Base-by-base conservation (phyloP, 2,888 invertebrate genomes). In the Dolichopus griseipennis region DNA sequence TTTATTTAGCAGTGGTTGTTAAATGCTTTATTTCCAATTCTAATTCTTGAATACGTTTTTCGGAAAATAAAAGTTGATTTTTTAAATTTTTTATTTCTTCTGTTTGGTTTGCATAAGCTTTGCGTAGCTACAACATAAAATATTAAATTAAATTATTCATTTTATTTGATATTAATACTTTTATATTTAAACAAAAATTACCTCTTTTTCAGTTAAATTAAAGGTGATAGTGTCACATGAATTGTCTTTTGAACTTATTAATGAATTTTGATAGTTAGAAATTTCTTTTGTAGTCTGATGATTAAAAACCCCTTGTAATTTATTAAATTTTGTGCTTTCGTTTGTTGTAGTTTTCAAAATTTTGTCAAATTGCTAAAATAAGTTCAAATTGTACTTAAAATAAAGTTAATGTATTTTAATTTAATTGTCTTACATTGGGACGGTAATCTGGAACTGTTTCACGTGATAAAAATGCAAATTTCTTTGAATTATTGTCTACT, bases 401-500 rank as follows among this genome's bases (percentile, higher is more conserved):
- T 27, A 27, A 27, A 27, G 27, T 27, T 27, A n/a, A n/a, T n/a
- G n/a, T n/a, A n/a, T n/a, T 27, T 27, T 27, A 2, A 41, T 41
- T 41, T 41, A 12, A 41, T 41, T 41, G 8, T 41, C 8, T 18
- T 52, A 18, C 52, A n/a, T 52, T 52, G 27, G 91, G 88, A 72
- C 93, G 85, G 82, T 94, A 94, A 83, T 94, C 93, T 64, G 93
- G 91, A 73, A 90, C 87, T 43, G 93, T 93, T 83, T 92, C 91
- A n/a, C 90, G 87, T 61, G 92, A 88, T 3, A 94, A 84, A 82
- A 93, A 93, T 7, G 91, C 91, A 81, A 92, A 92, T 82, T 93
- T 94, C 83, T 88, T 90, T 75, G 90, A 87, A 78, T 91, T 93
- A 82, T 93, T 93, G 64, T 90, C 86, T 65, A 64, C 34, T 62